phyloP scores from a whole-genome alignment of 92 coral and sea anemone species.

The Porites divaricata region DNA sequence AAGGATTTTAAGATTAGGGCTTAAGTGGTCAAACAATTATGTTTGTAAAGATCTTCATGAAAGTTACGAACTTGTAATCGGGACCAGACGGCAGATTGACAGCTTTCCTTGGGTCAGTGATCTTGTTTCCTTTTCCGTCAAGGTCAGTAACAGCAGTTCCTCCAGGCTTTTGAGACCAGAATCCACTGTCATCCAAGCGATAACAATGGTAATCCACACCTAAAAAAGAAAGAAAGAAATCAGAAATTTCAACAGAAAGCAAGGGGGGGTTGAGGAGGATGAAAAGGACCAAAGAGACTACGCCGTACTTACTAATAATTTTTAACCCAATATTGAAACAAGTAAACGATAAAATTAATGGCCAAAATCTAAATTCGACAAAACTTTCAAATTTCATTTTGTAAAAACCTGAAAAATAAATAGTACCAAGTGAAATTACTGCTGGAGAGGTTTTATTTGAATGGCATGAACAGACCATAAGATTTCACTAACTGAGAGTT shows the following conservation, averaged over 20 bases:
- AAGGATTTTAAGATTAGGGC: not conserved
- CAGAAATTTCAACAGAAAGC: not conserved
- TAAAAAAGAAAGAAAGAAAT: not conserved
- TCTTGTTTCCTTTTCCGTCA: constrained; percentile 25
- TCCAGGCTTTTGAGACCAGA: constrained; percentile 38
- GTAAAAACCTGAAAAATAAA: no score
- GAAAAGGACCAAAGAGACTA: not conserved
- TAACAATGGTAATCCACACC: constrained; percentile 29
- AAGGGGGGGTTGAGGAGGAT: not conserved
- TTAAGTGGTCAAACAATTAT: constrained; percentile 13
- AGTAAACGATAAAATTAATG: no score
- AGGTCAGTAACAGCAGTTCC: not conserved
- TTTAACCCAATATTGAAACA: no score
- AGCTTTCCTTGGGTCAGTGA: constrained; percentile 34
- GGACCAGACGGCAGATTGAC: not conserved
- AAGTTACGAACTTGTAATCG: constrained; percentile 38
- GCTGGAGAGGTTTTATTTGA: no score
- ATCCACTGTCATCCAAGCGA: constrained; percentile 28
- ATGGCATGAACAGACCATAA: no score
- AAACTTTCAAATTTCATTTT: no score
- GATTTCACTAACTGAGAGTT: no score
- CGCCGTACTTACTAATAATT: no score
- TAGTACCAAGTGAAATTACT: no score
- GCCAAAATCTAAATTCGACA: no score
- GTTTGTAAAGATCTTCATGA: constrained; percentile 32